These are phyloP conservation scores for Actinia tenebrosa DNA, from an alignment of 64 coral and sea anemone genomes.

Conservation along the genomic window DNA sequence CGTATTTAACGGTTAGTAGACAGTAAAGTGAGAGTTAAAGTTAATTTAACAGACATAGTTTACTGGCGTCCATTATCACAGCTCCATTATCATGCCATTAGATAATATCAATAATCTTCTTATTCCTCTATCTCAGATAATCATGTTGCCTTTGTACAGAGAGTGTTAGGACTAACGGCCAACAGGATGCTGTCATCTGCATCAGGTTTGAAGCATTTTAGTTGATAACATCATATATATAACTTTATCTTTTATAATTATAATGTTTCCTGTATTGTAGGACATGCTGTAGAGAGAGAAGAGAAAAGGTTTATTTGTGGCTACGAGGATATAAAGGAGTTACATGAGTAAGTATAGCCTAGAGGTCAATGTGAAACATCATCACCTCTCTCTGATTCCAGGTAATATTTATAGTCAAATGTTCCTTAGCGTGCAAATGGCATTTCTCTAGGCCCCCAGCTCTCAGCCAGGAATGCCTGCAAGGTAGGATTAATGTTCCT, in stretches of 20 bases:
- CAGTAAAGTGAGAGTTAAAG: background rate
- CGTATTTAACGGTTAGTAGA: background rate
- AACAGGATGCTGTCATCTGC: background rate
- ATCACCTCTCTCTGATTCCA: too few species aligned
- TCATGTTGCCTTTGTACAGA: background rate
- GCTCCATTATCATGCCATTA: background rate
- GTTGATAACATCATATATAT: background rate
- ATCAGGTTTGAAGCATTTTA: background rate
- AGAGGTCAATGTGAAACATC: background rate
- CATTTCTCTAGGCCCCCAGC: too few species aligned
- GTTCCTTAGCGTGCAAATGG: too few species aligned
- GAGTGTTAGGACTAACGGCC: background rate
- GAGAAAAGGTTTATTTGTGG: constrained; percentile 54
- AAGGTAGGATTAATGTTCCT: too few species aligned
- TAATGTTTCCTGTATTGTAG: background rate
- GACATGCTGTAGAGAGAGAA: background rate
- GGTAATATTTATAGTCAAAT: too few species aligned
- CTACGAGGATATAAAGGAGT: constrained; percentile 71
- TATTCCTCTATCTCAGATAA: background rate
- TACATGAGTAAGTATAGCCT: constrained; percentile 37
- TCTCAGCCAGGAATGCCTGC: too few species aligned
- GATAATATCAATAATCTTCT: too few species aligned
- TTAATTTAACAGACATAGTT: background rate
- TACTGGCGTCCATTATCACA: background rate
- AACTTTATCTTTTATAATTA: background rate